phyloP scores from a whole-genome alignment of 2,888 invertebrate genomes.

The Oxyteleia sp. region DNA sequence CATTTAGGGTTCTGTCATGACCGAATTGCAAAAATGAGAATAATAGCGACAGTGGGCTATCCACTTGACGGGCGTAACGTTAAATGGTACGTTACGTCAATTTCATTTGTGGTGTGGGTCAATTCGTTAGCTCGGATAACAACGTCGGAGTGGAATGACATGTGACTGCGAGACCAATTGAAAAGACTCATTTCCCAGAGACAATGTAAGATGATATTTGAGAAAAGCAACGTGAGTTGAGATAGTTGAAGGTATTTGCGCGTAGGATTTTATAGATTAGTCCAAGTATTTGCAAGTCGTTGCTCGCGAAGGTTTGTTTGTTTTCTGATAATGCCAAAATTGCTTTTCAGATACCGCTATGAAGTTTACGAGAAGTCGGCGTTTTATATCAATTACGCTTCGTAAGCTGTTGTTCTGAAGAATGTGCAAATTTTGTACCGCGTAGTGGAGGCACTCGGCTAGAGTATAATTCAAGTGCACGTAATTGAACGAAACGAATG shows the following conservation, averaged over 20 bases:
- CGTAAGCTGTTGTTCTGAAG: too few species aligned
- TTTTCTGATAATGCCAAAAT: neutral
- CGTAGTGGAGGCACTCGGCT: too few species aligned
- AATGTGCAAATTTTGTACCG: too few species aligned
- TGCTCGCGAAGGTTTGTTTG: neutral
- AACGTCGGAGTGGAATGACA: slow-evolving; percentile 4
- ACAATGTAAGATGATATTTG: neutral
- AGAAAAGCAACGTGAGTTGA: too few species aligned
- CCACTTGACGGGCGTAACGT: neutral
- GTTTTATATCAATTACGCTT: too few species aligned
- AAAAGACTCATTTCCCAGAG: neutral
- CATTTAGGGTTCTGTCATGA: too few species aligned
- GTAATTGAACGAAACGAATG: too few species aligned
- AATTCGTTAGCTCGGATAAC: neutral
- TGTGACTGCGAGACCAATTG: neutral
- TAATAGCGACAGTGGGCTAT: neutral
- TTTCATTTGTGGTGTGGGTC: neutral
- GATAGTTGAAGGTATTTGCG: too few species aligned
- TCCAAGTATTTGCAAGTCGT: too few species aligned
- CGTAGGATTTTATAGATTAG: too few species aligned
- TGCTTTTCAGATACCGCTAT: neutral
- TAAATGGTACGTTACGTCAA: neutral
- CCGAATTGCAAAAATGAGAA: neutral
- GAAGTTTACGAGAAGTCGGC: too few species aligned
- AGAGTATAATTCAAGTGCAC: too few species aligned